phyloP scores from a whole-genome alignment of 2,888 invertebrate species.

The Acheta domesticus region DNA sequence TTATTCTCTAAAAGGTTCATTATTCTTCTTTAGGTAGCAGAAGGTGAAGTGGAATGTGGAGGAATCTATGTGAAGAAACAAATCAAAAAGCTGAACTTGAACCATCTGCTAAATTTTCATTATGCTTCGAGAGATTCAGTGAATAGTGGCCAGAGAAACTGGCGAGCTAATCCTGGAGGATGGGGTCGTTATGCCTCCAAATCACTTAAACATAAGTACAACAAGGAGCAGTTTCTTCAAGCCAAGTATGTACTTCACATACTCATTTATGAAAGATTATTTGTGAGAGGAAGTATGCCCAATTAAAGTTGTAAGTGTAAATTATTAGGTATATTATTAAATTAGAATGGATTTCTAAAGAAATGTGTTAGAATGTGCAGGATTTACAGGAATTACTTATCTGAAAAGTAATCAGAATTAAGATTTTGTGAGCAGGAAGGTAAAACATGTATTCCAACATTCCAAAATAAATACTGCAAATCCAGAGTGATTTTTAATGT shows the following conservation, averaged over 20 bases:
- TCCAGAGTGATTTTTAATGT: no score
- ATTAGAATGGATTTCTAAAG: no score
- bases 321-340: no score
- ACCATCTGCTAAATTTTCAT: conserved; percentile 90
- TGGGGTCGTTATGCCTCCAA: conserved; percentile 46
- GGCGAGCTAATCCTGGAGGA: conserved; percentile 39
- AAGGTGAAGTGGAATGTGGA: conserved; percentile 69
- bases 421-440: no score
- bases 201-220: conserved; percentile 68
- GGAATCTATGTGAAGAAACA: conserved; percentile 72
- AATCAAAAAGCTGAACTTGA: conserved; percentile 88
- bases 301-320: neutral
- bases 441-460: no score
- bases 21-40: conserved; percentile 47
- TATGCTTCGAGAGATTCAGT: conserved; percentile 62
- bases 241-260: conserved; percentile 70
- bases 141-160: conserved; percentile 39
- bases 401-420: no score
- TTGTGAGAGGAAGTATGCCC: neutral
- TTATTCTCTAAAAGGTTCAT: neutral
- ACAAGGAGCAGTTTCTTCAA: conserved; percentile 90
- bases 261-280: neutral
- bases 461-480: no score
- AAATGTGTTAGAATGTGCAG: no score
- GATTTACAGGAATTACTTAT: no score